Conservation (phyloP, 2,888 invertebrate species). For the Agrotis clavis region DNA sequence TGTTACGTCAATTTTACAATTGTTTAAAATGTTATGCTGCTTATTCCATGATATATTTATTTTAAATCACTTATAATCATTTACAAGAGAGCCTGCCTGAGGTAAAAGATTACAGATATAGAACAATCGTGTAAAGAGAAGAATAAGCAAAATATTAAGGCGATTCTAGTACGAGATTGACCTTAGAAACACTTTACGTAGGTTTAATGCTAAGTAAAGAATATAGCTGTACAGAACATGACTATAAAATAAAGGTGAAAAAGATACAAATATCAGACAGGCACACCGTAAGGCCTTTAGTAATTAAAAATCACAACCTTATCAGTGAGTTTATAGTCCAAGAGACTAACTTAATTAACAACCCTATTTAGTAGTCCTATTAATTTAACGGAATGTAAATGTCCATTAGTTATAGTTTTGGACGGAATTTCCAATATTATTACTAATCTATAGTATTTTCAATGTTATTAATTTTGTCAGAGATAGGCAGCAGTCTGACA, state of each 20-base stretch:
- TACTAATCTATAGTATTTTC: background rate
- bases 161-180: too few species aligned
- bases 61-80: background rate
- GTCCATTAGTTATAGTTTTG: background rate
- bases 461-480: slow-evolving; percentile 8
- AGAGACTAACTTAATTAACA: slow-evolving; percentile 43
- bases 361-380: slow-evolving; percentile 21
- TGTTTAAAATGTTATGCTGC: background rate
- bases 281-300: slow-evolving; percentile 24
- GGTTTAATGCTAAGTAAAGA: background rate
- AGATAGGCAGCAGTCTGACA: background rate
- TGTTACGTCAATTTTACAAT: background rate
- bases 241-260: background rate
- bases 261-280: slow-evolving; percentile 4
- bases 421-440: slow-evolving; percentile 16
- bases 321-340: slow-evolving; percentile 62
- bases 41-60: background rate
- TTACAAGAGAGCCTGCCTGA: slow-evolving; percentile 29
- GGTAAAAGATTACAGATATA: background rate
- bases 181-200: too few species aligned
- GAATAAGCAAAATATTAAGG: background rate
- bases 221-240: background rate
- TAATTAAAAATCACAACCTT: slow-evolving; percentile 64
- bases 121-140: background rate
- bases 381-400: slow-evolving; percentile 40